Percentiles rank a stretch among this genome's conserved stretches.
Conservation (phyloP, 2,888 invertebrate species). For the Cecidostiba fungosa region DNA sequence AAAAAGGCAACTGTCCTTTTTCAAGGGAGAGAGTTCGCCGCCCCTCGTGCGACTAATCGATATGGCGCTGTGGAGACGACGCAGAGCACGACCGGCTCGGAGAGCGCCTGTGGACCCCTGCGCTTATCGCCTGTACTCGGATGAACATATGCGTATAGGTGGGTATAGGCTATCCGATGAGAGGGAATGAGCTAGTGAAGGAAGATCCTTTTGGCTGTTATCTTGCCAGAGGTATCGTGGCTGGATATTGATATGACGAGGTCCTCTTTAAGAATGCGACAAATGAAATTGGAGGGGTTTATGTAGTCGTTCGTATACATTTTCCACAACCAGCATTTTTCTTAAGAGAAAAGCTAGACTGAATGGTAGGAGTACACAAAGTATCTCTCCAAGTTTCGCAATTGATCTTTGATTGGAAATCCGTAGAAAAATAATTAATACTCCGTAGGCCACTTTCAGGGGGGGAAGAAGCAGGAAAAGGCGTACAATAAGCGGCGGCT, state of each 20-base stretch:
- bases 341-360: background rate
- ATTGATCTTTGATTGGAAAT: background rate
- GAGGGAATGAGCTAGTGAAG: background rate
- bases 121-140: conserved; percentile 17
- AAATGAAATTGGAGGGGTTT: background rate
- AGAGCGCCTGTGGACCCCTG: background rate
- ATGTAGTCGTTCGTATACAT: background rate
- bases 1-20: conserved; percentile 6
- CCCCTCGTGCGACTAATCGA: conserved; percentile 53
- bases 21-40: conserved; percentile 12
- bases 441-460: background rate
- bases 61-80: conserved; percentile 34
- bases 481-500: background rate
- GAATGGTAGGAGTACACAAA: background rate
- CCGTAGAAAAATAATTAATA: background rate
- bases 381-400: background rate
- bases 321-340: background rate
- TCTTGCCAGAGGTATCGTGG: background rate
- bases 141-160: background rate
- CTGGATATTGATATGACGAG: background rate
- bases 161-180: background rate
- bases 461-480: background rate
- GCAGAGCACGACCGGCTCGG: background rate
- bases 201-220: background rate
- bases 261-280: background rate